These are phyloP conservation scores for Pammene fasciana DNA, from an alignment of 2,888 invertebrate genomes.

Conservation along the genomic window DNA sequence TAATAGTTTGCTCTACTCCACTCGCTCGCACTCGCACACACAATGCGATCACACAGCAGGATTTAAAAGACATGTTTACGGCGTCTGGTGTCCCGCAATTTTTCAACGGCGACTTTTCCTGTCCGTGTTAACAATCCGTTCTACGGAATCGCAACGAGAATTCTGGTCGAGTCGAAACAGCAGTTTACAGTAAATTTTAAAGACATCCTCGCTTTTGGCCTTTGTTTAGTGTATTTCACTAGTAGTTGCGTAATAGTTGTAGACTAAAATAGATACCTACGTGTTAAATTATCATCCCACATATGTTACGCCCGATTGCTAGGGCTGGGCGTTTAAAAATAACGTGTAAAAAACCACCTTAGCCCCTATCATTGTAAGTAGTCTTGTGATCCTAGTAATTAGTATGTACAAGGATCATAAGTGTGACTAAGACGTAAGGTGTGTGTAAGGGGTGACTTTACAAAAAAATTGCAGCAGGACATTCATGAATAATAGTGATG, in stretches of 20 bases:
- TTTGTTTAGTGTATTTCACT: not conserved
- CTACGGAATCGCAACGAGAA: conserved; percentile 25
- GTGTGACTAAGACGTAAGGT: too few species aligned
- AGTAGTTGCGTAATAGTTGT: not conserved
- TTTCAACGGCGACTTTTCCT: conserved; percentile 47
- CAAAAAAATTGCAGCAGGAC: too few species aligned
- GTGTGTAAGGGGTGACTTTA: too few species aligned
- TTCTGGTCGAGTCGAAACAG: conserved; percentile 15
- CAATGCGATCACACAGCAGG: conserved; percentile 25
- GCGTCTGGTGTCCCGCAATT: conserved; percentile 46
- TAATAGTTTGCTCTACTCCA: not conserved
- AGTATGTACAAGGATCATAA: too few species aligned
- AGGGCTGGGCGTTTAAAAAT: too few species aligned
- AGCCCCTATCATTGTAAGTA: too few species aligned
- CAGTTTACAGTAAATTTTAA: conserved; percentile 26
- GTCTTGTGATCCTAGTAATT: too few species aligned
- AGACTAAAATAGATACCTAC: not conserved
- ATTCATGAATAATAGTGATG: too few species aligned
- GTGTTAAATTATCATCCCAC: too few species aligned
- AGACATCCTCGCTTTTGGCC: not conserved
- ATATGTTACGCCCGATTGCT: too few species aligned
- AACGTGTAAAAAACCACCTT: too few species aligned
- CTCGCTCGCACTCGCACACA: not conserved
- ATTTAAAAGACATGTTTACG: conserved; percentile 49
- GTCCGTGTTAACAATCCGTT: conserved; percentile 46